Base-by-base conservation (phyloP, 2,888 invertebrate species). In the Scelioninae gen. 2 region DNA sequence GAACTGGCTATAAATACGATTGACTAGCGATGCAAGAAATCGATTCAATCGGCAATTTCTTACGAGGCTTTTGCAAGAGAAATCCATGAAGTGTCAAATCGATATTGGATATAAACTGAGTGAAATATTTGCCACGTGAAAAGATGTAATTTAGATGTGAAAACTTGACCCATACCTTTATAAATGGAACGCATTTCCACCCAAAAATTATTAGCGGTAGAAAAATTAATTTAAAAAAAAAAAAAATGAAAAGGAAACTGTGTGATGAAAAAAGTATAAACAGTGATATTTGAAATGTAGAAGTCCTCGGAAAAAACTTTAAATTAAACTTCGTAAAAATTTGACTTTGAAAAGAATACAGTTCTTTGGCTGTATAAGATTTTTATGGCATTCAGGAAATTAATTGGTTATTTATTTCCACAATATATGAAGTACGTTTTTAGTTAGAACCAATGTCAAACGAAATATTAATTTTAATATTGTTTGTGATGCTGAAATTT, bases 31-130 rank as follows among this genome's bases (percentile, higher is more conserved):
- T 67, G 67, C 67, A 57, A 22, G 58, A 67, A 67, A 67, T 67
- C 57, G 58, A 67, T 67, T 67, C 67, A 67, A 57, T 67, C 58
- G 58, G 43, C 67, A 48, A 60, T 68, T 68, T 68, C 60, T 68
- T 68, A 68, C 60, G 52, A 60, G 31, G 16, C 52, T 60, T 50
- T 68, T 68, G 60, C 68, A 52, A 58, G 68, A 60, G 45, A 68
- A 68, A 43, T 68, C 60, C 68, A 68, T 68, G 68, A 68, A 68
- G 68, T 68, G 68, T 68, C 68, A 68, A 68, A 68, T 68, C 60
- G 58, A 60, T 68, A 60, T 67, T 48, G 67, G 33, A 25, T 67
- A 53, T 43, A 46, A 52, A 50, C 43, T 35, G 50, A 67, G 52
- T 52, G 58, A 50, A 67, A 67, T 67, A 67, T 58, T 58, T 58